Conservation (phyloP, 2,888 invertebrate species). For the Barypeithes pellucidus region DNA sequence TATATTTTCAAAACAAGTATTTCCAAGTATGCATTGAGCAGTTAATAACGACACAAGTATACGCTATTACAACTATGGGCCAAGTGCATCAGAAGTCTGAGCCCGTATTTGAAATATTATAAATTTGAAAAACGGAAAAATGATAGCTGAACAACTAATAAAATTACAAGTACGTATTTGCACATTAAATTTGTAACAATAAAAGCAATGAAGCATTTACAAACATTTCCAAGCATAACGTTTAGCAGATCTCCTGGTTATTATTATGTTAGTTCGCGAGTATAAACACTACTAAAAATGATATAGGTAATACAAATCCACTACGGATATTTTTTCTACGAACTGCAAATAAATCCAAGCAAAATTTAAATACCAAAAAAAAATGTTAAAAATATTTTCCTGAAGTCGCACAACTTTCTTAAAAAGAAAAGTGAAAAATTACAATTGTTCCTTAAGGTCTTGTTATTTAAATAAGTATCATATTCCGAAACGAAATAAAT, state of each 20-base stretch:
- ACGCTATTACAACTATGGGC: no score
- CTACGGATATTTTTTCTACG: conserved; percentile 1
- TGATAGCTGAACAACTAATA: not conserved
- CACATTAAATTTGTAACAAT: conserved; percentile 16
- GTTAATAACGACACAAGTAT: no score
- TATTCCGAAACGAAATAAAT: no score
- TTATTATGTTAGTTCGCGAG: conserved; percentile 54
- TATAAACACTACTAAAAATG: conserved; percentile 57
- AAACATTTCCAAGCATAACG: conserved; percentile 27
- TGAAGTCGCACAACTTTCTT: conserved; percentile 3
- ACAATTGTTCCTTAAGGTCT: not conserved
- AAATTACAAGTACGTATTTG: not conserved
- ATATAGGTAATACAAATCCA: conserved; percentile 4
- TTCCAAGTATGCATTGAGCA: no score
- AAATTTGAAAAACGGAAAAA: not conserved
- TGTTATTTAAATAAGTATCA: no score
- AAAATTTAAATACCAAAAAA: conserved; percentile 29
- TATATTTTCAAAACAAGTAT: no score
- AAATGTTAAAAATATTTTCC: conserved; percentile 24
- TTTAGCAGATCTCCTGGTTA: not conserved
- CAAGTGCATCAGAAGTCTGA: no score
- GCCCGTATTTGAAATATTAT: no score
- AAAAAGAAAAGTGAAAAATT: not conserved
- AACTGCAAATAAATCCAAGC: conserved; percentile 36
- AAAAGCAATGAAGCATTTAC: conserved; percentile 37